Evolutionary conservation across 2,113 vertebrate genomes (phyloP).

Genomic region (Lycocorax pyrrhopterus): DNA sequence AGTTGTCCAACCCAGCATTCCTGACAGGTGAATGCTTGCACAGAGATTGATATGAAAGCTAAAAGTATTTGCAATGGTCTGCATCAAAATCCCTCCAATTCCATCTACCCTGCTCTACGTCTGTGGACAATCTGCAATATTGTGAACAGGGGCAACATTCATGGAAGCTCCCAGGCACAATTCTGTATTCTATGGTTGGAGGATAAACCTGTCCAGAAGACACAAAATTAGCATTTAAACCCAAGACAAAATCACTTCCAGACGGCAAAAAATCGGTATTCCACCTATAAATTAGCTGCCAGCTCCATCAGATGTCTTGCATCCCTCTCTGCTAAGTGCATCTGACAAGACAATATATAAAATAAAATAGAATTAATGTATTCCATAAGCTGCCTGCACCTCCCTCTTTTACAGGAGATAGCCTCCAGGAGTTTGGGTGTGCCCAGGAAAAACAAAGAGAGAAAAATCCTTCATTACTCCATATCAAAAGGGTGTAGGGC

Average conservation of each 20-base stretch:
- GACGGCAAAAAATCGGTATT: not conserved
- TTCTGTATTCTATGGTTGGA: not conserved
- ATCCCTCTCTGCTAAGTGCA: not conserved
- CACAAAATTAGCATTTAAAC: not conserved
- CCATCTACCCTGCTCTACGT: not conserved
- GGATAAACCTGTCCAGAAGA: not conserved
- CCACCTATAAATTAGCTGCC: not conserved
- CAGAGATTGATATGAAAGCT: not conserved
- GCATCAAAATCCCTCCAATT: not conserved
- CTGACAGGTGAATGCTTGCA: not conserved
- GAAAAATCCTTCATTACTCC: not conserved
- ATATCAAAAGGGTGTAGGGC: not conserved
- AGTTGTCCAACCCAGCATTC: not conserved
- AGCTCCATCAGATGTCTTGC: not conserved
- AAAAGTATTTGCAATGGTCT: not conserved
- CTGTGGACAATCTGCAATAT: not conserved
- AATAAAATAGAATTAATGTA: not conserved
- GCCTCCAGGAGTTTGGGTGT: slow-evolving; percentile 13
- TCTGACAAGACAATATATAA: not conserved
- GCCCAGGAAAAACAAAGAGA: not conserved
- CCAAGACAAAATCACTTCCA: not conserved
- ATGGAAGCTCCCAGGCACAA: not conserved
- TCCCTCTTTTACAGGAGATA: not conserved
- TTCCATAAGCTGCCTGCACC: not conserved
- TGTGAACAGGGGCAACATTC: not conserved